Base-by-base conservation (phyloP, 2,797 vertebrate genomes). In the Gastrophryne carolinensis region DNA sequence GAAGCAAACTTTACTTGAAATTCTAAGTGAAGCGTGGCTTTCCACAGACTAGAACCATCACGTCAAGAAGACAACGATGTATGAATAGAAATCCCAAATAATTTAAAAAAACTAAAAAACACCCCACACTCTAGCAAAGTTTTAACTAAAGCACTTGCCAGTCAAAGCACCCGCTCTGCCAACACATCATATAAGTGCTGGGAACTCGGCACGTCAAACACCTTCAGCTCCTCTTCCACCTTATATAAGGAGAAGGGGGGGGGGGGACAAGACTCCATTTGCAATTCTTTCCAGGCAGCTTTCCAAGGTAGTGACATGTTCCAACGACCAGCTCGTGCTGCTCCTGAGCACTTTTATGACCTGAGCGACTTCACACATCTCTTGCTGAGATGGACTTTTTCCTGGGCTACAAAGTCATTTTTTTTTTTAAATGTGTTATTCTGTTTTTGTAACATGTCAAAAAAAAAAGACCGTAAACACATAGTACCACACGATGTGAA, bases 221-320 rank as follows among this genome's bases (percentile, higher is more conserved):
- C 74, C 74, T 77, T 35, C 74, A 64, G 54, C 39, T 57, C 62
- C 53, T 61, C 24, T 66, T 39, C 61, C 66, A 53, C 68, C 75
- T 50, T 61, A 30, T 60, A 72, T 60, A 78, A 26, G 4, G 23
- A 29, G 35, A 9, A 37, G 39, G 17, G 24, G 24, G 26, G 56
- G 66, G 35, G 35, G 53, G 56, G 47, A 78, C 75, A 66, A 53
- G 27, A 41, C 68, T 58, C 49, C 68, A 72, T 72, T 66, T 72
- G 75, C 72, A 72, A 72, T 58, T 72, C 27, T 78, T 78, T 72
- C 75, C 75, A 72, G 75, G 75, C 75, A 66, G 8, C 37, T 27
- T 58, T 78, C 75, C 75, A 78, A 54, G 49, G 52, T 1, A 61
- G 61, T 27, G 61, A 78, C 75, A 65, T 60, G 54, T 67, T 66